Base-by-base conservation (phyloP, 2,888 invertebrate genomes). In the Heliconius ismenius region DNA sequence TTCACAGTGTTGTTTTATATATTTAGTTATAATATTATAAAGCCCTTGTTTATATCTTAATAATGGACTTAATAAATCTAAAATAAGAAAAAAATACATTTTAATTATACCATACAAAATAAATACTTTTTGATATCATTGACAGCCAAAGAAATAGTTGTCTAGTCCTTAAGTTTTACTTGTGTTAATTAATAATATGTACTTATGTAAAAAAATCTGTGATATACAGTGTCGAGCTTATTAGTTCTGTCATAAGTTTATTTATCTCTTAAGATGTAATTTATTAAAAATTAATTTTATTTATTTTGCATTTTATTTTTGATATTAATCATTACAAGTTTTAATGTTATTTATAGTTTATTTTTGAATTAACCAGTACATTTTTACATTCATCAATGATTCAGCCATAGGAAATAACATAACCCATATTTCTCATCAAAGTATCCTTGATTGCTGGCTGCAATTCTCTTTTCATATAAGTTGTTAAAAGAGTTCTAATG, bases 371-470 rank as follows among this genome's bases (percentile, higher is more conserved):
- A 60, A 60, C 26, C 18, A 36, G 26, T 24, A 39, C 6, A 24
- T 32, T 62, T 62, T n/a, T 4, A 62, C 49, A 43, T n/a, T 36
- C 58, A 54, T 62, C 62, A 39, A 24, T 21, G 13, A 70, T 80
- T 89, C 94, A 96, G 79, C 98, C 98, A 87, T 98, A 98, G 76
- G 97, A 97, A 84, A 98, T 95, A 64, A 97, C 97, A 87, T 97
- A 98, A 10, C 98, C 98, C 96, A 98, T 96, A 86, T 97, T 97
- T 80, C 97, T 95, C 97, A 98, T 97, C 49, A 98, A 91, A 1
- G 97, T 97, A 85, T 98, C 97, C 86, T 97, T 97, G 76, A 98
- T 97, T 62, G 97, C 97, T 13, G 97, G 97, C 84, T 98, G 97
- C 72, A 98, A 88, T 84, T 97, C 97, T 81, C 96, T 96, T 86